Conservation (phyloP, 2,888 invertebrate genomes). For the Cotesia congregata region DNA sequence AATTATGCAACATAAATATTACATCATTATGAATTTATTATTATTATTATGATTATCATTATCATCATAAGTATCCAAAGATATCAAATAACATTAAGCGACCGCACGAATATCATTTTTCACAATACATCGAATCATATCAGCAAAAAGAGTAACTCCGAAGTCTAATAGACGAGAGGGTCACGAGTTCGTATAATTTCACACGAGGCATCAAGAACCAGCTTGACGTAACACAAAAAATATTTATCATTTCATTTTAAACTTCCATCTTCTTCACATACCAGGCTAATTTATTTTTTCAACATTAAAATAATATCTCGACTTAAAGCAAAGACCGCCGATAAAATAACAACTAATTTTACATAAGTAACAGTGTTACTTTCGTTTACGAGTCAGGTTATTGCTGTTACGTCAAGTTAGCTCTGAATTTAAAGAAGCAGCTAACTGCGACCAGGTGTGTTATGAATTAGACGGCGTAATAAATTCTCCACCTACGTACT, state of each 20-base stretch:
- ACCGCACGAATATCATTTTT: slow-evolving; percentile 22
- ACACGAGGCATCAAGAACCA: background rate
- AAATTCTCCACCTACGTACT: background rate
- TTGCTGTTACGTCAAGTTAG: background rate
- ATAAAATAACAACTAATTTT: too few species aligned
- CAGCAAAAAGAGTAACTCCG: background rate
- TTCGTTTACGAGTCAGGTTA: background rate
- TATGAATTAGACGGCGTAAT: background rate
- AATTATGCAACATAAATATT: background rate
- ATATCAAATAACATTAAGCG: slow-evolving; percentile 20
- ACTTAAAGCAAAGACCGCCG: too few species aligned
- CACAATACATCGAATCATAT: background rate
- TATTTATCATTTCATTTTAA: background rate
- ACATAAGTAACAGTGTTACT: background rate
- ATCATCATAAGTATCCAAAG: background rate
- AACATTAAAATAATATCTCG: too few species aligned
- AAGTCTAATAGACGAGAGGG: background rate
- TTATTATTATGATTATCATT: background rate
- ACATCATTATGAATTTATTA: background rate
- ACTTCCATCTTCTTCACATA: background rate
- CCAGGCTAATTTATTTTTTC: too few species aligned
- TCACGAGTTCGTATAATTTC: background rate
- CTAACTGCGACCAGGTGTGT: background rate
- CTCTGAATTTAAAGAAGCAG: background rate
- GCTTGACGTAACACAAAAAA: background rate